phyloP scores from a whole-genome alignment of 2,888 invertebrate genomes.

The Rotaria magnacalcarata region DNA sequence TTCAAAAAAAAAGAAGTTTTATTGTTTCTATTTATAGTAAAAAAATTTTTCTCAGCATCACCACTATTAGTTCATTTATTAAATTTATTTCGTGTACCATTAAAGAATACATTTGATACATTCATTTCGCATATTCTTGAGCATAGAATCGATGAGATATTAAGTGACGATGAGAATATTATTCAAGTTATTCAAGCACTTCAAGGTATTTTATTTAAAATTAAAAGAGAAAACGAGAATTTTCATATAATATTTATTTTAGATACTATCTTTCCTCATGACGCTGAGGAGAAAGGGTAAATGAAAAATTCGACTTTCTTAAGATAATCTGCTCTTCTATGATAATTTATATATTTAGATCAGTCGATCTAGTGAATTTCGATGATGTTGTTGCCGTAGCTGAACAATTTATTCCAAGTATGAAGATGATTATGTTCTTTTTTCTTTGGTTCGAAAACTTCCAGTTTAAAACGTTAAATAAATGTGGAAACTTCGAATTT shows the following conservation, averaged over 20 bases:
- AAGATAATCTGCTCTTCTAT: background rate
- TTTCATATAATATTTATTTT: background rate
- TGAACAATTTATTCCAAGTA: background rate
- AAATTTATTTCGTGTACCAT: background rate
- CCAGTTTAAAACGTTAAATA: no score
- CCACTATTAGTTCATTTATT: background rate
- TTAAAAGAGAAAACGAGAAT: background rate
- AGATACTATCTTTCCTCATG: background rate
- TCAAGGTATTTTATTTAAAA: background rate
- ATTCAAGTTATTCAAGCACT: background rate
- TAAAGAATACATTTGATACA: conserved; percentile 20
- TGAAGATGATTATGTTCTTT: no score
- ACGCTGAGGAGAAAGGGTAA: background rate
- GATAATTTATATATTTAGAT: background rate
- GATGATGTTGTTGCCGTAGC: background rate
- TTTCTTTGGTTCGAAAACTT: no score
- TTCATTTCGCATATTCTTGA: background rate
- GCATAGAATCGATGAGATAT: background rate
- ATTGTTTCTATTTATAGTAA: background rate
- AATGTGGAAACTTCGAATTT: no score
- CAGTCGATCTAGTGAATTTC: background rate
- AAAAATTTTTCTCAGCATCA: background rate
- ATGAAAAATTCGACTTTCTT: background rate
- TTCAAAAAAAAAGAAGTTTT: background rate
- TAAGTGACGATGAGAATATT: background rate